These are phyloP conservation scores for Leptura quadrifasciata DNA, from an alignment of 2,888 invertebrate genomes.

Conservation along the genomic window DNA sequence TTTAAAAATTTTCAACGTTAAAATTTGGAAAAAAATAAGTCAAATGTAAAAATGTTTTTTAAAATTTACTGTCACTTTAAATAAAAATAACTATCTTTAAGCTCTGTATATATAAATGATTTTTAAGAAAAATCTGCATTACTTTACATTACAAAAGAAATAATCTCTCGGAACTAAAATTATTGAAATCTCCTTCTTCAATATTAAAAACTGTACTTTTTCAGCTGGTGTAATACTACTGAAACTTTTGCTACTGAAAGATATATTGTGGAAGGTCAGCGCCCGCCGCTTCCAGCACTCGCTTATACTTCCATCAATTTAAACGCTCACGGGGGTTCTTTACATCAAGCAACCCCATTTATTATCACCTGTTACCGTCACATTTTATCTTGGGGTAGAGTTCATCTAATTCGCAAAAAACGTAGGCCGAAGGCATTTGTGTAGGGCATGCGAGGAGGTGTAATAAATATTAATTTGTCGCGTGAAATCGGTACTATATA, in stretches of 20 bases:
- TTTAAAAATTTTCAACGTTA: no score
- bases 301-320: constrained; percentile 20
- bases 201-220: not conserved
- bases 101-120: no score
- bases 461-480: not conserved
- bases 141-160: no score
- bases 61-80: no score
- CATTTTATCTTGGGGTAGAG: constrained; percentile 11
- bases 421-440: not conserved
- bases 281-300: constrained; percentile 14
- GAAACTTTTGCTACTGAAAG: constrained; percentile 12
- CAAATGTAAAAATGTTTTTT: no score
- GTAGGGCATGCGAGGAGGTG: not conserved
- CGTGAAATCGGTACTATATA: no score
- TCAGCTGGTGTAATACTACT: not conserved
- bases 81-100: no score
- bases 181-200: no score
- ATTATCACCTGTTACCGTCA: constrained; percentile 27
- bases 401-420: not conserved
- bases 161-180: no score
- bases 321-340: not conserved
- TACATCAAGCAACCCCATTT: not conserved
- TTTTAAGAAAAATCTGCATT: no score
- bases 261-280: constrained; percentile 13
- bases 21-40: no score